Base-by-base conservation (phyloP, 2,797 vertebrate genomes). In the Melanitta fusca region DNA sequence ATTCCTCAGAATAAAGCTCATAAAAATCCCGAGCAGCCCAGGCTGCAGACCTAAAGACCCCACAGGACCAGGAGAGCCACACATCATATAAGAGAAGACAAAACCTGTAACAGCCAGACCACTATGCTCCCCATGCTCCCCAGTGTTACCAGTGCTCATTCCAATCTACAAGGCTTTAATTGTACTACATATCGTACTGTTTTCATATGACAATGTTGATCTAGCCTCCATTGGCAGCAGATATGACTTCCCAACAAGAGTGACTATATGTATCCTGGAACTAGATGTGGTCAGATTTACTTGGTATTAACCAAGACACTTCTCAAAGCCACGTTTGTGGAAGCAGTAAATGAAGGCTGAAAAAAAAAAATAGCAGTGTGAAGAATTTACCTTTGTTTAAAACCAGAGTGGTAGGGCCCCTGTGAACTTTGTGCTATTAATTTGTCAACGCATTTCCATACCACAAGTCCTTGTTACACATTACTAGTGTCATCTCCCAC, bases 341-440 rank as follows among this genome's bases (percentile, higher is more conserved):
- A 73, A 57, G 41, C 7, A 69, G 38, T 13, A 36, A 70, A 80
- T 32, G 39, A 19, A 11, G 4, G 22, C 43, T 74, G 47, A 71
- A 53, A 36, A 91, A 51, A n/a, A 91, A 71, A 30, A 27, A 30
- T 36, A 24, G 15, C 9, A 57, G 6, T 2, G 19, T 6, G 58
- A 85, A 91, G 74, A 85, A 58, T 91, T 72, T 74, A 58, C 24
- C 68, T 89, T 14, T 43, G 18, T 38, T 90, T 85, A 43, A 91
- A 88, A 66, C 3, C 21, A 32, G 57, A 38, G 24, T 6, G 56
- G 61, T 11, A 62, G 41, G 83, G 41, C 21, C 49, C 49, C 53
- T 3, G 0, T 7, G n/a, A 12, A 28, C 5, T 49, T 17, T 2
- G 4, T 2, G 3, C 62, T 73, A 34, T 11, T 56, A 8, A 16